Evolutionary conservation across 2,113 vertebrate genomes (phyloP), one percentile per base, ranked within the genome.

Genomic region (Ailurus styani): DNA sequence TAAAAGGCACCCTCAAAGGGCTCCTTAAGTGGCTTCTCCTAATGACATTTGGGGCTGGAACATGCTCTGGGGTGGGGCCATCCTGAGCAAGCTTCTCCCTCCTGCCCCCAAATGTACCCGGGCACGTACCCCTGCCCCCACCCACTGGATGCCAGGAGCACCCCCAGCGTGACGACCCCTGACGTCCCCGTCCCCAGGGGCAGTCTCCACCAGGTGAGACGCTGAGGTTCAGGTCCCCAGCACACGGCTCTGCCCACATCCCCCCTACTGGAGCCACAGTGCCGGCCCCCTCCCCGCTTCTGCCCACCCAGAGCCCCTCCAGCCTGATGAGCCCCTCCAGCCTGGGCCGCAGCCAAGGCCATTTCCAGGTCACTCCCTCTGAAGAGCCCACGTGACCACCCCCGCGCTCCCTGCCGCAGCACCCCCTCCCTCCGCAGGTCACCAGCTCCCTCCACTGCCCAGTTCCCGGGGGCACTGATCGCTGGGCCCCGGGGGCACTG

Each of bases 181-280:
- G 6, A 27, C 7, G 18, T 79, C 79, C 10, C 79, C 12, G 23
- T 54, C 54, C 62, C 64, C 23, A 11, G 66, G 45, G 52, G 47
- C n/a, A 68, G 77, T 4, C 8, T 75, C 55, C 7, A 45, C 7
- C 45, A 45, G 45, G 45, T 45, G 45, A 45, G 45, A 45, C n/a
- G n/a, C n/a, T n/a, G n/a, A n/a, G n/a, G n/a, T n/a, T n/a, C n/a
- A n/a, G n/a, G n/a, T n/a, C n/a, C n/a, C n/a, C n/a, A 9, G 47
- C 47, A 11, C 47, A 2, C 21, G 27, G 15, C 25, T 23, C 2
- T 2, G 45, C 31, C 52, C 75, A 25, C 0, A 29, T 2, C 42
- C 54, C 60, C 50, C 31, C 23, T 7, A 5, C 21, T 7, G 0
- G 15, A 23, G 64, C 83, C 62, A 15, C 64, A 45, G 23, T 31